Base-by-base conservation (phyloP, 2,797 vertebrate species). In the Clamator glandarius region DNA sequence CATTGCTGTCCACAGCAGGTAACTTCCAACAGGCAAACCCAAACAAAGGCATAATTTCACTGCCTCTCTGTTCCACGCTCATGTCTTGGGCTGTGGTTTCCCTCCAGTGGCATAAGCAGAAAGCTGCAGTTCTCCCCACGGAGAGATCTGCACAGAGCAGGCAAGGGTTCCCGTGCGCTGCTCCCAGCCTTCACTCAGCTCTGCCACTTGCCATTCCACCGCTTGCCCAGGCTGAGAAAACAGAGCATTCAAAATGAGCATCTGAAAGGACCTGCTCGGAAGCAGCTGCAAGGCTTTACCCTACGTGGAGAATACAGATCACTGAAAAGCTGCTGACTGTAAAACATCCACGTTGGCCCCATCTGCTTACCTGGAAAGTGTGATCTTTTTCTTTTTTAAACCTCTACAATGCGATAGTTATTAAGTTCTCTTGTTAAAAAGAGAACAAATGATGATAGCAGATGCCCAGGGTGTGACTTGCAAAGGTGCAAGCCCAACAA, bases 31-130 rank as follows among this genome's bases (percentile, higher is more conserved):
- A 39, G 39, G 39, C 39, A 39, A 39, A 39, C 39, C 39, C 39
- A 39, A n/a, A n/a, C n/a, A n/a, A 39, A 39, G 39, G 39, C 39
- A 39, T 39, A 39, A 39, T 39, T 39, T 39, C 12, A 9, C 39
- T 39, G 39, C 39, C 39, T 12, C n/a, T n/a, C 39, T 39, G 39
- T 11, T 24, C 67, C 3, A 9, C 58, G 36, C 57, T 29, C 61
- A 0, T 1, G 57, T 16, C 61, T 74, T 0, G 25, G 9, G 88
- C 82, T 16, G 46, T 35, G 85, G 87, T 24, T 82, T 94, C 96
- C 95, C 93, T 87, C 96, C 93, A 91, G 93, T 17, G 95, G 95
- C 80, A 73, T 0, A 1, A 61, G 54, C 51, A 28, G 46, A 1
- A 62, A 63, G 76, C 54, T 92, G 92, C 90, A 94, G 66, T 17